phyloP scores from a whole-genome alignment of 2,888 invertebrate species.

The Watsonalla binaria region DNA sequence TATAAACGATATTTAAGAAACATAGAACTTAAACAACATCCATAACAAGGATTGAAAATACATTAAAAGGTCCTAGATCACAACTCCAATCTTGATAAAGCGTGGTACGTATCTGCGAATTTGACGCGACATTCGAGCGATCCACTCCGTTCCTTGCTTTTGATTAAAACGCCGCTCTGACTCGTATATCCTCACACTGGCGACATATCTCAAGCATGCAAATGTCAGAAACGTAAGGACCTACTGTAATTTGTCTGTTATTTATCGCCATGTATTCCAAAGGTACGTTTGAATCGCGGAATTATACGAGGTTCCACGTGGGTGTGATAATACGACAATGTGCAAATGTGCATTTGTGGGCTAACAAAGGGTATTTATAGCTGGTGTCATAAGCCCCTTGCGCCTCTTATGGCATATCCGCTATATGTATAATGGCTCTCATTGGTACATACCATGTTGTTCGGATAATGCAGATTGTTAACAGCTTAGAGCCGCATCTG shows the following conservation, averaged over 20 bases:
- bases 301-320: conserved; percentile 64
- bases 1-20: too few relatives aligned
- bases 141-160: conserved; percentile 9
- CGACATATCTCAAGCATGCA: conserved; percentile 64
- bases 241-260: conserved; percentile 65
- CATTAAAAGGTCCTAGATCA: neutral
- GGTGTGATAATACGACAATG: conserved; percentile 69
- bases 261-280: conserved; percentile 70
- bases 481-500: neutral
- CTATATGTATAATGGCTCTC: neutral
- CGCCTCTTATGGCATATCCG: neutral
- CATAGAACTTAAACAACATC: too few relatives aligned
- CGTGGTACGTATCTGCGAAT: neutral
- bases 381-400: conserved; percentile 8
- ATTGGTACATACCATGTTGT: neutral
- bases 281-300: conserved; percentile 66
- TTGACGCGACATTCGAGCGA: conserved; percentile 21
- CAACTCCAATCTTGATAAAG: neutral
- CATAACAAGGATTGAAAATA: too few relatives aligned
- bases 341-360: conserved; percentile 51
- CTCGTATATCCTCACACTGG: conserved; percentile 25
- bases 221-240: conserved; percentile 40
- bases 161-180: conserved; percentile 8
- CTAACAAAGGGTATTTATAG: conserved; percentile 28
- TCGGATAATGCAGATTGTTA: neutral